Base-by-base conservation (phyloP, 2,797 vertebrate species). In the Iguana delicatissima region DNA sequence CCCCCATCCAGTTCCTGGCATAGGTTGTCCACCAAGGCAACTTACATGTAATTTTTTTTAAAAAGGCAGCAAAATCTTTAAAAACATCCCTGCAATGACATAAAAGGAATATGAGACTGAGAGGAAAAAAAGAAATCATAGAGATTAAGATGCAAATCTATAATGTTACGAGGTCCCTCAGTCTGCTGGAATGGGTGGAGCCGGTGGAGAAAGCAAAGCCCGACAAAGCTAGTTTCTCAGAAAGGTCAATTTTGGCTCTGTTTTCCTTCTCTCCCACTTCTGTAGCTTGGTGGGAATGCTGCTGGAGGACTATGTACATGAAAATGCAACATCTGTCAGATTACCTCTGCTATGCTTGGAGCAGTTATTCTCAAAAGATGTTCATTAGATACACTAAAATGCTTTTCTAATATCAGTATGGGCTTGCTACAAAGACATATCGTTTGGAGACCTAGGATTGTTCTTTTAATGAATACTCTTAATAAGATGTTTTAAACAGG, bases 321-420 rank as follows among this genome's bases (percentile, higher is more conserved):
- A 57, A 81, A 24, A 50, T 74, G 52, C 80, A 89, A 35, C 67
- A 73, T 64, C 24, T 38, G 57, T 93, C 69, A 35, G 1, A 57
- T 85, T 76, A n/a, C 76, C 93, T 89, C 83, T 93, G 12, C 93
- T 92, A 29, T 67, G 1, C 57, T 91, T 91, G 87, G 84, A 91
- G 84, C 84, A 93, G 32, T 90, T 4, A 1, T 88, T 92, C 50
- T 84, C 76, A 72, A 91, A 94, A 74, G 74, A 74, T 93, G 86
- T 85, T 73, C 91, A 20, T 57, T 93, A 87, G 79, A 52, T 88
- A 92, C 62, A 80, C 84, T 64, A 22, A 59, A 79, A 62, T 59
- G 67, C 13, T 29, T 38, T 88, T 87, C 4, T 74, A 77, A 6
- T 67, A 42, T n/a, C 1, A 20, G n/a, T 84, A 46, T 64, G 0